Conservation (phyloP, 2,888 invertebrate genomes). For the Callimorpha dominula region DNA sequence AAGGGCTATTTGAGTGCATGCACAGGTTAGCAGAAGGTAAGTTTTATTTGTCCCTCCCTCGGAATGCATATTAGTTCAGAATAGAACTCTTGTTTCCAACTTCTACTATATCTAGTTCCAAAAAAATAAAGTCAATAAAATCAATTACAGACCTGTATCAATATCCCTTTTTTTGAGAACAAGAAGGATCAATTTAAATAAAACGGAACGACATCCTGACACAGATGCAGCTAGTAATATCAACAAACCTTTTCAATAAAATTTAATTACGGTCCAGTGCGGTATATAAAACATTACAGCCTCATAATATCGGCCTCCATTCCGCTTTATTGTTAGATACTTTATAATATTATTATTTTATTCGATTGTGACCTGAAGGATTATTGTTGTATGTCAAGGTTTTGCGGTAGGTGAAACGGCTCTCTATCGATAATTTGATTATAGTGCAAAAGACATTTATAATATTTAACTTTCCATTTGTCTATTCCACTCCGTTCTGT, state of each 20-base stretch:
- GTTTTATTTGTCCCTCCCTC: too few species aligned
- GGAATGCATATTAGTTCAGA: too few species aligned
- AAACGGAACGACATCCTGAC: conserved; percentile 36
- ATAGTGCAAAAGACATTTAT: not conserved
- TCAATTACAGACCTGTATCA: too few species aligned
- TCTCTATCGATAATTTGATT: not conserved
- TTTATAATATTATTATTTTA: conserved; percentile 23
- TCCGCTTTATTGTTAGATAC: conserved; percentile 37
- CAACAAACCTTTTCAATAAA: conserved; percentile 50
- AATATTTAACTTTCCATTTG: not conserved
- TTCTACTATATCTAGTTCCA: not conserved
- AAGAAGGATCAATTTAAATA: conserved; percentile 35
- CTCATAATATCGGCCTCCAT: conserved; percentile 35
- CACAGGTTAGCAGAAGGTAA: too few species aligned
- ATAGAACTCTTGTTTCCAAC: too few species aligned
- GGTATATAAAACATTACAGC: conserved; percentile 38
- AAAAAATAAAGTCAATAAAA: not conserved
- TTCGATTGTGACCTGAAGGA: conserved; percentile 16
- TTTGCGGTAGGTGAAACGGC: not conserved
- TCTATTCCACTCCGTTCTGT: not conserved
- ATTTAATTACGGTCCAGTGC: conserved; percentile 45
- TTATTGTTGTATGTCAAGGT: conserved; percentile 13
- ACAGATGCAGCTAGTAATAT: conserved; percentile 25
- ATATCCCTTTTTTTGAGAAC: not conserved
- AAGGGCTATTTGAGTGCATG: too few species aligned